Evolutionary conservation across 2,888 invertebrate species (phyloP), one percentile per base, ranked within the genome.

Genomic region (Thalpophila matura): DNA sequence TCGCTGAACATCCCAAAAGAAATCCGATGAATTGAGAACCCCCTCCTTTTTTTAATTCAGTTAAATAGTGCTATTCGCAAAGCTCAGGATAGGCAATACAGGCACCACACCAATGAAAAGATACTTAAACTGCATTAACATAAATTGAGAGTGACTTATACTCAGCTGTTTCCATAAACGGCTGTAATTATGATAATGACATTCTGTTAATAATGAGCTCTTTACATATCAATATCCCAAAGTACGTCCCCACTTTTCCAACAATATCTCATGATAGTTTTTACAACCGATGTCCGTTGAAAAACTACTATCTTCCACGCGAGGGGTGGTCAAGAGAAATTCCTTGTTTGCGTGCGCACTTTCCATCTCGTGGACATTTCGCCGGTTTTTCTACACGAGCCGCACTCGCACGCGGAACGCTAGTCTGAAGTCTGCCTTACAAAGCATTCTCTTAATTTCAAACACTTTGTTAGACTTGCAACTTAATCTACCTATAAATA

Each of bases 301-400:
- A 86, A 83, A 82, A 79, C 62, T 58, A 57, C 66, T 59, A 56
- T 62, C 58, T 64, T 60, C 80, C 86, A 86, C 83, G 85, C 85
- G 78, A 79, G 66, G 78, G 66, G 63, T 76, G 68, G 43, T 29
- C 73, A 81, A 88, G 89, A 87, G 89, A 87, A 90, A 90, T 84
- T 84, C 79, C 57, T 55, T 40, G 69, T 77, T 87, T 79, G 89
- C 90, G 88, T 90, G 92, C 82, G 73, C 83, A 91, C 92, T 91
- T 92, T 92, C 92, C 91, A 89, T 92, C 92, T 92, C 91, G 84
- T 81, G 85, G 82, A 74, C 77, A 80, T 82, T 82, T 84, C 82
- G 83, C 78, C 61, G 73, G 84, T 88, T 90, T 89, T 87, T 81
- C 64, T 64, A 38, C 49, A 65, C 24, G 16, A 26, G 14, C 35